Base-by-base conservation (phyloP, 2,113 vertebrate species). In the Stomatorhinus ivindoensis region DNA sequence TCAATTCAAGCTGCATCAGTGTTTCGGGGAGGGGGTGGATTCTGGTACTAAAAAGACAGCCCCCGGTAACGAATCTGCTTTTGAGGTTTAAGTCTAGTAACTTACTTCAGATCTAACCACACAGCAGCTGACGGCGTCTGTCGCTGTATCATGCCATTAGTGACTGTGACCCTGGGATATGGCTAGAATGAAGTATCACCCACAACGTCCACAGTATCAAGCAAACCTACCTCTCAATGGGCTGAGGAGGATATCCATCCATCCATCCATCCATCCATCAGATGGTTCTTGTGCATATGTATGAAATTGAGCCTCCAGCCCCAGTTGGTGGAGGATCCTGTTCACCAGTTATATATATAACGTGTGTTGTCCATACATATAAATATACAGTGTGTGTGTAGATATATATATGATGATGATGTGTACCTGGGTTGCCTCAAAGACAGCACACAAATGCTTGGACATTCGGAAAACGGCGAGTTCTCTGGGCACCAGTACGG, bases 401-500 rank as follows among this genome's bases (percentile, higher is more conserved):
- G 10, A 3, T 48, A 10, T 48, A 9, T 48, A 9, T 48, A 1
- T 58, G 17, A 11, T 65, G 6, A 61, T 61, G 7, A 58, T 50
- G 4, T 61, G 58, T n/a, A n/a, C 21, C 7, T n/a, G 24, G 24
- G 58, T 65, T 11, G n/a, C 58, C 58, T 65, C 58, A 65, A 27
- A 65, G 8, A 24, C n/a, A n/a, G 24, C 24, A 61, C 58, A n/a
- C 58, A 61, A 65, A 31, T 3, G n/a, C 61, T 1, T 13, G n/a
- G n/a, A 31, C 61, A 31, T 27, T 9, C 4, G 3, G 35, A 76
- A 76, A 76, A 39, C 5, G 35, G 17, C 31, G 31, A 35, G 69
- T 76, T 4, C 35, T 76, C 31, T 76, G 69, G 69, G 69, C 82
- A 47, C 42, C 35, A 24, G 94, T 94, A 93, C 94, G 92, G 69